Evolutionary conservation across 2,888 invertebrate species (phyloP).

Genomic region (Chymomyza caudatula): DNA sequence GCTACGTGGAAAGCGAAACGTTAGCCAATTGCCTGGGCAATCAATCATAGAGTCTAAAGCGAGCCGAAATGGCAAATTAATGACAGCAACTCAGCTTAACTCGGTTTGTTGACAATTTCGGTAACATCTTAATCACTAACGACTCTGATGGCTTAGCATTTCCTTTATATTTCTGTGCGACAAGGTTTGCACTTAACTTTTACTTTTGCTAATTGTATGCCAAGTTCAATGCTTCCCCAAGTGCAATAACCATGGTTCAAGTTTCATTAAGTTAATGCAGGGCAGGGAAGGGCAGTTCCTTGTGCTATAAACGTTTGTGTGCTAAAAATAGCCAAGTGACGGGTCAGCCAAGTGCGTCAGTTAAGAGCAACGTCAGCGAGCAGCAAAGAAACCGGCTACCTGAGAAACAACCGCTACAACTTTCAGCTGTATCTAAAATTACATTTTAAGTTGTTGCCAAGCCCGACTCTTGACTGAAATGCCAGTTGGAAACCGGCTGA

Average conservation of each 20-base stretch:
- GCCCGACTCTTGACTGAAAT: not conserved
- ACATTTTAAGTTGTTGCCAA: not conserved
- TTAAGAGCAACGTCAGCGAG: not conserved
- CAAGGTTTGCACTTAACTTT: constrained; percentile 1
- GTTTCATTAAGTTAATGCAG: constrained; percentile 26
- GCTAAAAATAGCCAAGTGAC: constrained; percentile 23
- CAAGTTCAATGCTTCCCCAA: not conserved
- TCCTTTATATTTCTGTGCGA: not conserved
- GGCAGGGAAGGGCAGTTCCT: not conserved
- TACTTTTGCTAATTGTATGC: not conserved
- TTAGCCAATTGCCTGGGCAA: not conserved
- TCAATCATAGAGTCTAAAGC: not conserved
- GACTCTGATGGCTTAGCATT: constrained; percentile 24
- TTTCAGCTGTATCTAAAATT: not conserved
- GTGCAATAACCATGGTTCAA: not conserved
- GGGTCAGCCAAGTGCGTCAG: constrained; percentile 8
- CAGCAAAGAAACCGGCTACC: constrained; percentile 22
- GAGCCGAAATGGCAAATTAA: not conserved
- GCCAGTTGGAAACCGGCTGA: constrained; percentile 46
- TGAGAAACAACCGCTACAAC: not conserved
- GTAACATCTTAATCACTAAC: constrained; percentile 4
- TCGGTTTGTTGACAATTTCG: not conserved
- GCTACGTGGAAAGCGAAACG: not conserved
- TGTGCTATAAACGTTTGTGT: not conserved
- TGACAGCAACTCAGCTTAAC: too few species aligned